Conservation (phyloP, 2,888 invertebrate species). For the Cheilosia vernalis region DNA sequence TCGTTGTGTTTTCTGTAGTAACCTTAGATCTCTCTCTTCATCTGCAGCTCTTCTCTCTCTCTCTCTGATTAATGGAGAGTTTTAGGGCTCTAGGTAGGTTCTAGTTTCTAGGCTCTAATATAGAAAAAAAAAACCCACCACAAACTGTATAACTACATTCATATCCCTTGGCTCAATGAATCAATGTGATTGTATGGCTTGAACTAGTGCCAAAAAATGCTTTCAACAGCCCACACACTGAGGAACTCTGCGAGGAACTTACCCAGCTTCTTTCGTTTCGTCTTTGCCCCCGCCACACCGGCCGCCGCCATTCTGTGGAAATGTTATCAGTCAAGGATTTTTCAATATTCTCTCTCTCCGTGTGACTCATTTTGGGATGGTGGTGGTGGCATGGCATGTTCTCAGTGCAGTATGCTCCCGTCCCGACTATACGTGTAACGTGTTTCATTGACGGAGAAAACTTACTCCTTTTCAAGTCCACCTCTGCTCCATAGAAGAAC, state of each 20-base stretch:
- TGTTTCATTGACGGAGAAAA: constrained; percentile 74
- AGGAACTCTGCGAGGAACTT: constrained; percentile 21
- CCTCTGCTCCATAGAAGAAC: constrained; percentile 49
- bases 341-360: constrained; percentile 43
- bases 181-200: constrained; percentile 64
- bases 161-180: constrained; percentile 66
- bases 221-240: constrained; percentile 62
- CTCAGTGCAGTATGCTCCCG: background rate
- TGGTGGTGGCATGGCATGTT: background rate
- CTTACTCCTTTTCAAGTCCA: constrained; percentile 61
- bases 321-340: constrained; percentile 75
- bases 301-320: constrained; percentile 28
- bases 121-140: background rate
- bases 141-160: constrained; percentile 26
- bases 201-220: constrained; percentile 62
- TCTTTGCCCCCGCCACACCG: background rate
- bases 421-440: constrained; percentile 58
- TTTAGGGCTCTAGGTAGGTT: no score
- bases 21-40: constrained; percentile 12
- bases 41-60: background rate
- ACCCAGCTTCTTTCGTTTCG: constrained; percentile 42
- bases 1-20: constrained; percentile 15
- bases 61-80: background rate
- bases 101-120: background rate
- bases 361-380: constrained; percentile 52